Conservation (phyloP, 2,797 vertebrate species). For the Adelosebastes latens region DNA sequence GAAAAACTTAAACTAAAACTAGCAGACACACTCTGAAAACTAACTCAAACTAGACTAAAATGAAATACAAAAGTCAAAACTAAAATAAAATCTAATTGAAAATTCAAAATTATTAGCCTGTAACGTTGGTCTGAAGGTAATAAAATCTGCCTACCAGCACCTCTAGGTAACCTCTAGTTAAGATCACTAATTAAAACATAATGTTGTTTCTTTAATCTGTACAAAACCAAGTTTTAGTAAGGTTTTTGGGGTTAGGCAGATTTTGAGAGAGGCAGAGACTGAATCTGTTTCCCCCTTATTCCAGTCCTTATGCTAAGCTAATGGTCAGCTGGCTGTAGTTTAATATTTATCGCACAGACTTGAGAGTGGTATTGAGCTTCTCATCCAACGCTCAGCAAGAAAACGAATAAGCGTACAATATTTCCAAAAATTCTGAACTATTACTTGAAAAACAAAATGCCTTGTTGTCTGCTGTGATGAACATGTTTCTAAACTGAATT, state of each 20-base stretch:
- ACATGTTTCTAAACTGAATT: neutral
- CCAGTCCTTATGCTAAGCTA: neutral
- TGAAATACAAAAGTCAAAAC: too few relatives aligned
- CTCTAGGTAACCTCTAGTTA: too few relatives aligned
- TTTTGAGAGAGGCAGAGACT: neutral
- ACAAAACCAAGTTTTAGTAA: neutral
- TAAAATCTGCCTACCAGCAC: too few relatives aligned
- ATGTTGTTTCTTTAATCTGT: neutral
- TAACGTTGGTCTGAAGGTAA: too few relatives aligned
- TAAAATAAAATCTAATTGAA: neutral
- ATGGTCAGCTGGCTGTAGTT: neutral
- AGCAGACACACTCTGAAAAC: too few relatives aligned
- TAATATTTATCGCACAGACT: neutral
- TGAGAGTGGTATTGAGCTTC: neutral
- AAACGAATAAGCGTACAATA: fast-evolving
- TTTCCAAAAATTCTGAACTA: neutral
- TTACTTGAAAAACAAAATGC: neutral
- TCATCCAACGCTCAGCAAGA: neutral
- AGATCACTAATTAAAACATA: too few relatives aligned
- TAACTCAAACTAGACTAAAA: too few relatives aligned
- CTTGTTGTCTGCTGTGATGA: neutral
- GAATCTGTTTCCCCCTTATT: neutral
- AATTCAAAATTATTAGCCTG: too few relatives aligned
- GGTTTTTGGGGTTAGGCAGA: neutral
- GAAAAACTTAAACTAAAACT: too few relatives aligned